Evolutionary conservation across 2,797 vertebrate genomes (phyloP), one percentile per base, ranked within the genome.

Genomic region (Clarias laeviceps): DNA sequence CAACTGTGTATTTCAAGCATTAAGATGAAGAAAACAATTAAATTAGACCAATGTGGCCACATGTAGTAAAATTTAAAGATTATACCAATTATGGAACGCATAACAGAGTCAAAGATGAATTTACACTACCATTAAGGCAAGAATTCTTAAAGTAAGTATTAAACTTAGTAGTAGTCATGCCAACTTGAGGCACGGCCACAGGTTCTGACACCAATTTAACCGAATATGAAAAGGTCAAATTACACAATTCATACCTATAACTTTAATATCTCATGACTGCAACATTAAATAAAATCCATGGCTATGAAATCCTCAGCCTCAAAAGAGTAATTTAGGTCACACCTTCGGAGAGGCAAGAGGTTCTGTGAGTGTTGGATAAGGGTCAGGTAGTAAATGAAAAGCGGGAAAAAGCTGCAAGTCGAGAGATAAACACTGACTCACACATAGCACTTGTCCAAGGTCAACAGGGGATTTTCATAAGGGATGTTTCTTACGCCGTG

Each of bases 391-490:
- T 89, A 84, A 92, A 89, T 80, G 77, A 89, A 86, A 82, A 90
- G 89, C 66, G 54, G 85, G 91, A 91, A 88, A 92, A 93, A 90
- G 90, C 92, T 94, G 92, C 70, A 91, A 86, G 84, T 88, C 89
- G 86, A 79, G 87, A 93, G 92, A 94, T 94, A 93, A 94, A 94
- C 89, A 89, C 57, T 66, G 72, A 84, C 87, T 90, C 86, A 70
- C 64, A 87, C 85, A 76, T 88, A 89, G 74, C 84, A 84, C 90
- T 86, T 87, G 87, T 92, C 90, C 91, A 93, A 93, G 91, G 91
- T 94, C 93, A 94, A 93, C 93, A 91, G 89, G 85, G 69, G 81
- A 32, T 88, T 88, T 87, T 37, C 80, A 79, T 69, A 91, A 65
- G 83, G 90, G 90, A 90, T 72, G 34, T 79, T 87, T 74, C 82